Evolutionary conservation across 2,797 vertebrate species (phyloP).

Genomic region (Enteromius unitaeniatus): DNA sequence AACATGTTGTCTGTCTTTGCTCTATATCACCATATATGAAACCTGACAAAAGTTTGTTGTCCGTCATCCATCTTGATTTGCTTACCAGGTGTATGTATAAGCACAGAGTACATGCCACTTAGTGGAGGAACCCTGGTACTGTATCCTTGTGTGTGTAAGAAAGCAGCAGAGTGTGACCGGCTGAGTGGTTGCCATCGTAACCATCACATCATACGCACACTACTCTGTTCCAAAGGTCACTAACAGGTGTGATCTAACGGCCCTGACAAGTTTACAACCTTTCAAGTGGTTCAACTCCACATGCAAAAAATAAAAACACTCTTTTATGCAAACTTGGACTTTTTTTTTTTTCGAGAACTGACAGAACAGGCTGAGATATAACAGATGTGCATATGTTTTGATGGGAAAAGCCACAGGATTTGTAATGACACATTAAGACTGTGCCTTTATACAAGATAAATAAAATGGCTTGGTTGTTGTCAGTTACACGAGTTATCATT

Average conservation of each 20-base stretch:
- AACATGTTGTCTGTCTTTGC: slow-evolving; percentile 65
- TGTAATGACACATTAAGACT: slow-evolving; percentile 1
- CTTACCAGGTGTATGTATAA: slow-evolving; percentile 55
- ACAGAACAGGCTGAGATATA: not conserved
- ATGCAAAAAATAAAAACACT: slow-evolving; percentile 12
- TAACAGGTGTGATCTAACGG: slow-evolving; percentile 40
- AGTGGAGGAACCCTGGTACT: slow-evolving; percentile 71
- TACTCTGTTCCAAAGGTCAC: slow-evolving; percentile 23
- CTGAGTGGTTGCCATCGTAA: slow-evolving; percentile 22
- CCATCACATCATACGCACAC: slow-evolving; percentile 36
- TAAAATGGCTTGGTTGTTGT: not conserved
- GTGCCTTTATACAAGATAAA: not conserved
- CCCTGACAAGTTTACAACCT: slow-evolving; percentile 33
- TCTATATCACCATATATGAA: slow-evolving; percentile 72
- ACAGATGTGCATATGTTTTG: slow-evolving; percentile 20
- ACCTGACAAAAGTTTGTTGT: slow-evolving; percentile 70
- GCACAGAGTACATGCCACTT: slow-evolving; percentile 73
- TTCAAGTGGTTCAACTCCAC: not conserved
- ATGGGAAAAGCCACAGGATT: slow-evolving; percentile 10
- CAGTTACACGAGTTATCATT: not conserved
- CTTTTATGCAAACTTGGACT: slow-evolving; percentile 11
- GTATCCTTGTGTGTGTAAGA: slow-evolving; percentile 43
- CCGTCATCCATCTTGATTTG: slow-evolving; percentile 74
- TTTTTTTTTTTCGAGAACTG: not conserved
- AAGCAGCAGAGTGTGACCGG: slow-evolving; percentile 19